Conservation (phyloP, 2,888 invertebrate genomes). For the Ophion ellenae region DNA sequence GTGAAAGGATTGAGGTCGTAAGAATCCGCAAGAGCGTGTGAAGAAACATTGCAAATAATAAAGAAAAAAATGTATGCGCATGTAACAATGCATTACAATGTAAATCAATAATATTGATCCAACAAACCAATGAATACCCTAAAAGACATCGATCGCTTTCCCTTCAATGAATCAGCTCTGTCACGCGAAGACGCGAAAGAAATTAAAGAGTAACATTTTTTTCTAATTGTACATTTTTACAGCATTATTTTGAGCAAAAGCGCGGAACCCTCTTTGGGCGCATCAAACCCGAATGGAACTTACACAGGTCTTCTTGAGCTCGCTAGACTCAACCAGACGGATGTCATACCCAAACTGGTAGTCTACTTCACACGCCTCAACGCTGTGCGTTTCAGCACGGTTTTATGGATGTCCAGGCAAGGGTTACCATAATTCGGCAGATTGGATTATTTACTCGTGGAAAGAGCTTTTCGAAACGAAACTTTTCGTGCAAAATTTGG, state of each 20-base stretch:
- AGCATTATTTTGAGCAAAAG: constrained; percentile 29
- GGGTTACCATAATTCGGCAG: not conserved
- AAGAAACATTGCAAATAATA: too few relatives aligned
- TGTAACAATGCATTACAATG: too few relatives aligned
- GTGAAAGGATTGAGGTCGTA: too few relatives aligned
- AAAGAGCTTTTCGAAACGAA: not conserved
- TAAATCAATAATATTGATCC: too few relatives aligned
- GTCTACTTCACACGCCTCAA: constrained; percentile 7
- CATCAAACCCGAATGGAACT: constrained; percentile 20
- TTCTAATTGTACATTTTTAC: not conserved
- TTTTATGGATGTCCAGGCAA: constrained; percentile 68
- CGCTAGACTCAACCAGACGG: constrained; percentile 55
- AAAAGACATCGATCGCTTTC: too few relatives aligned
- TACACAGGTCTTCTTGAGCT: constrained; percentile 62
- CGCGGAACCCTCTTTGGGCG: constrained; percentile 10
- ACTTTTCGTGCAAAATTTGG: not conserved
- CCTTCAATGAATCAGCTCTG: too few relatives aligned
- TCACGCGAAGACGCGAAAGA: too few relatives aligned
- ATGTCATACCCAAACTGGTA: constrained; percentile 60
- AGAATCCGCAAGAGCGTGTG: too few relatives aligned
- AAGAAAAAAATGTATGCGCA: too few relatives aligned
- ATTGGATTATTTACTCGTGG: not conserved
- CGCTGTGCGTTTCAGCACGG: constrained; percentile 49
- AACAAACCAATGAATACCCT: too few relatives aligned
- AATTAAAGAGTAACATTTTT: too few relatives aligned